Evolutionary conservation across 1,140 invertebrate species (phyloP).

Genomic region (Leptonema lineaticorne): DNA sequence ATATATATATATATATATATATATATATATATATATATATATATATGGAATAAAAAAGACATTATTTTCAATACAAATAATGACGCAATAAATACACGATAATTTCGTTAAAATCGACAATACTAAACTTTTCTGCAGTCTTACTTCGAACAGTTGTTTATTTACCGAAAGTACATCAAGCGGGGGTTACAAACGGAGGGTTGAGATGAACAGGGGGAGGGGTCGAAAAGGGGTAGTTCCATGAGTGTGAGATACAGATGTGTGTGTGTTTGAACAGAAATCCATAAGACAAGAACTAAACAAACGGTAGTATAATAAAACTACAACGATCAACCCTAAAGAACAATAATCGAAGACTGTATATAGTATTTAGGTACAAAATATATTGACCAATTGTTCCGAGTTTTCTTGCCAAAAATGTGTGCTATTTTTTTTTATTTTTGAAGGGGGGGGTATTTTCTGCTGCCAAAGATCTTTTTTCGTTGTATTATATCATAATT

Average conservation of each 20-base stretch:
- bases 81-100: too few species aligned
- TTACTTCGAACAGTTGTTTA: slow-evolving; percentile 6
- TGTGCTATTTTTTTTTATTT: too few species aligned
- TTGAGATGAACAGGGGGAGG: slow-evolving; percentile 12
- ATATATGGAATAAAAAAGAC: not conserved
- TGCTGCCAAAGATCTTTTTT: too few species aligned
- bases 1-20: not conserved
- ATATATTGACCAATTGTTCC: too few species aligned
- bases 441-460: too few species aligned
- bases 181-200: too few species aligned
- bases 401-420: too few species aligned
- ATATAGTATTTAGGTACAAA: too few species aligned
- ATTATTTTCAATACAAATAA: too few species aligned
- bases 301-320: slow-evolving; percentile 27
- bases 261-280: slow-evolving; percentile 28
- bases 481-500: too few species aligned
- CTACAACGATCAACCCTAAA: not conserved
- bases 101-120: too few species aligned
- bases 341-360: slow-evolving; percentile 9
- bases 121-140: not conserved
- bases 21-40: not conserved
- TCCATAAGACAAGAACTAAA: slow-evolving; percentile 30
- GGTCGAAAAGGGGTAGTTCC: too few species aligned
- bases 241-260: not conserved
- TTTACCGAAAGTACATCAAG: slow-evolving; percentile 20